phyloP scores from a whole-genome alignment of 1,140 invertebrate genomes.

The Sitophilus oryzae region DNA sequence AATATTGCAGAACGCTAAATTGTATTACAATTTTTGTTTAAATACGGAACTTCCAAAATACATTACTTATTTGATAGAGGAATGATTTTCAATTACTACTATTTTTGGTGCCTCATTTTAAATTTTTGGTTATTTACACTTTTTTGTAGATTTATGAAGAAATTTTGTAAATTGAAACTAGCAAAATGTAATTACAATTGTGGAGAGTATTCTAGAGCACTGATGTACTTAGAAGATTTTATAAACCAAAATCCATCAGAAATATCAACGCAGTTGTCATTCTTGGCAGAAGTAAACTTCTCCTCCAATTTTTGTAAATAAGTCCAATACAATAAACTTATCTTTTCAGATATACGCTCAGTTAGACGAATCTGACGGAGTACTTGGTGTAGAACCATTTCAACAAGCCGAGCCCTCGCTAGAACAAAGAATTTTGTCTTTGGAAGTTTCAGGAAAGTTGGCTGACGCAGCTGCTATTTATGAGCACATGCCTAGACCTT shows the following conservation, averaged over 20 bases:
- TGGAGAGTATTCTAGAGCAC: conserved; percentile 63
- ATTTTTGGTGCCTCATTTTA: no score
- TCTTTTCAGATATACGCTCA: conserved; percentile 58
- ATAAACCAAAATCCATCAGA: conserved; percentile 53
- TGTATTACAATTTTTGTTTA: no score
- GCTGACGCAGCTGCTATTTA: conserved; percentile 72
- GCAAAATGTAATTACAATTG: conserved; percentile 65
- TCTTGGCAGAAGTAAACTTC: conserved; percentile 51
- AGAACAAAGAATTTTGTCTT: conserved; percentile 63
- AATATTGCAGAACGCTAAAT: no score
- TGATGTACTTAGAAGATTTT: conserved; percentile 69
- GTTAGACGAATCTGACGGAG: conserved; percentile 69
- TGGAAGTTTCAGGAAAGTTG: conserved; percentile 65
- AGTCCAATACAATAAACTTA: not conserved
- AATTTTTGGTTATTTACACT: not conserved
- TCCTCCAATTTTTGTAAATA: not conserved
- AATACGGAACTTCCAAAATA: no score
- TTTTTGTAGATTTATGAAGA: conserved; percentile 45
- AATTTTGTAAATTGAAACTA: conserved; percentile 60
- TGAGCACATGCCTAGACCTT: conserved; percentile 58
- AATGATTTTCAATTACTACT: no score
- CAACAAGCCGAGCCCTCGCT: conserved; percentile 61
- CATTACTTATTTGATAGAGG: no score
- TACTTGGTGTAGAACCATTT: conserved; percentile 60
- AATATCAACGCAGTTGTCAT: conserved; percentile 55